Conservation (phyloP, 23 tunicate species). For the Styela plicata region DNA sequence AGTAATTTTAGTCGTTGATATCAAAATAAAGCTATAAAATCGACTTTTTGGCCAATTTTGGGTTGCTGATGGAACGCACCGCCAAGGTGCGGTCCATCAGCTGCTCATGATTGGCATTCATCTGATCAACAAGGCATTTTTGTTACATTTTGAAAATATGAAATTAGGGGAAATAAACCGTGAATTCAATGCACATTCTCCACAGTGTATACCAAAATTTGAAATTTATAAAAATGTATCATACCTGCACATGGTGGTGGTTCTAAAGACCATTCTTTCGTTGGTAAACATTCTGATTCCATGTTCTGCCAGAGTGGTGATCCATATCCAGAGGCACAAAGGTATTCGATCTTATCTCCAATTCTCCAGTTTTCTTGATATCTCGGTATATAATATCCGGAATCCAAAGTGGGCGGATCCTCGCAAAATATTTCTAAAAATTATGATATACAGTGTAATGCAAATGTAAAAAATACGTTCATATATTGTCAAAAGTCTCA, state of each 20-base stretch:
- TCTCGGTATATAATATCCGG: background rate
- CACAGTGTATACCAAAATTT: background rate
- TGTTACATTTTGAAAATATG: too few relatives aligned
- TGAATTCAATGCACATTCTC: background rate
- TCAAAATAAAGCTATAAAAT: too few relatives aligned
- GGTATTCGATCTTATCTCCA: background rate
- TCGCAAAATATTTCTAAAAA: constrained; percentile 4
- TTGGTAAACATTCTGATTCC: background rate
- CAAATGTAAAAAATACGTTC: too few relatives aligned
- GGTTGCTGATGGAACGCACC: too few relatives aligned
- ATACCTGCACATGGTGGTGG: constrained; percentile 1
- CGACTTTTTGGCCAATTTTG: too few relatives aligned
- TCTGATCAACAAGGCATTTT: too few relatives aligned
- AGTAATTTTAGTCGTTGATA: too few relatives aligned
- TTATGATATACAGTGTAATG: too few relatives aligned
- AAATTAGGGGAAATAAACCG: background rate
- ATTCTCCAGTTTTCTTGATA: background rate
- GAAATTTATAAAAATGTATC: background rate
- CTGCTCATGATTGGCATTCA: too few relatives aligned
- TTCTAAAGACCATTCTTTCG: background rate
- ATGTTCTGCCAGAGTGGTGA: background rate
- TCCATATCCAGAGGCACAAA: background rate
- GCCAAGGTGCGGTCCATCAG: too few relatives aligned
- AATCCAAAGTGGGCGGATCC: background rate
- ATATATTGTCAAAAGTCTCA: too few relatives aligned